Percentiles rank a stretch among this genome's conserved stretches.
These are phyloP conservation scores for Ceratina australensis DNA, from an alignment of 1,140 invertebrate species.

Conservation along the genomic window DNA sequence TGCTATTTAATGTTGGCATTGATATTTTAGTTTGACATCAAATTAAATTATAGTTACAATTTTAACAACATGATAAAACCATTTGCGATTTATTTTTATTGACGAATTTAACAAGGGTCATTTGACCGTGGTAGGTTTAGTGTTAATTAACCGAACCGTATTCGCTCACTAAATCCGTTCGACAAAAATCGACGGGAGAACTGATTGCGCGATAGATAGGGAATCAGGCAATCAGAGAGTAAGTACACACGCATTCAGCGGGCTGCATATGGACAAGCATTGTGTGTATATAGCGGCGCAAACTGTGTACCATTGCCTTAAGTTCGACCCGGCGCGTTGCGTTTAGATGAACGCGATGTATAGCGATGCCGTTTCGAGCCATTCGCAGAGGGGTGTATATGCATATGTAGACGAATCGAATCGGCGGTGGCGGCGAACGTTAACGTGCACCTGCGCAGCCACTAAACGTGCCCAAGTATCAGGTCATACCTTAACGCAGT, in stretches of 20 bases:
- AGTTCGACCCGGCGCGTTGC: slow-evolving; percentile 7
- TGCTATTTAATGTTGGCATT: no score
- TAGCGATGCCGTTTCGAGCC: no score
- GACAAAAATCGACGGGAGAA: slow-evolving; percentile 8
- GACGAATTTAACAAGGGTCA: no score
- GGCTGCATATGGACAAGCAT: neutral
- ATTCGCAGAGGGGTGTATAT: neutral
- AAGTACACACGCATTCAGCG: neutral
- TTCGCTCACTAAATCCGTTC: neutral
- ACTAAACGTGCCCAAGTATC: slow-evolving; percentile 11
- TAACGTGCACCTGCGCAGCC: neutral
- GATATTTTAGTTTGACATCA: no score
- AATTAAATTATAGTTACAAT: no score
- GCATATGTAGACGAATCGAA: neutral
- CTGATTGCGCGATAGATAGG: neutral
- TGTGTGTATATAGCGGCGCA: slow-evolving; percentile 9
- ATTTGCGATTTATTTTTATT: no score
- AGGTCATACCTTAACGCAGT: slow-evolving; percentile 8
- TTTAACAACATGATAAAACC: no score
- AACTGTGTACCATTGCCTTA: slow-evolving; percentile 36
- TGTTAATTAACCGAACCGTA: no score
- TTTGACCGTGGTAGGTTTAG: no score
- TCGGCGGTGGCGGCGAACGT: neutral
- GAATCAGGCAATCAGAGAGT: slow-evolving; percentile 34
- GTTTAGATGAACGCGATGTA: neutral